Conservation (phyloP, 2,797 vertebrate genomes). For the Cichlasoma orientale region DNA sequence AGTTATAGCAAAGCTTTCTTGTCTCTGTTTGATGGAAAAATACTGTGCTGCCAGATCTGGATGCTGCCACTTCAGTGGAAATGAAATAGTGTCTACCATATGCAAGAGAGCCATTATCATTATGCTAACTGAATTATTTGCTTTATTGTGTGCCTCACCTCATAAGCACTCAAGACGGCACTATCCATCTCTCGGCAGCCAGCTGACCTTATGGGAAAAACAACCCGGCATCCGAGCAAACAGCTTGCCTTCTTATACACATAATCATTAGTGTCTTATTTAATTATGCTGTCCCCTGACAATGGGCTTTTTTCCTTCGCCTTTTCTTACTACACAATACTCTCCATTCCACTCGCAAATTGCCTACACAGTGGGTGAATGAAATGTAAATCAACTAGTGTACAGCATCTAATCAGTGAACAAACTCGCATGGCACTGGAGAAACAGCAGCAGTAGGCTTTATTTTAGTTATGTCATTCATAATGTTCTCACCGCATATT, state of each 20-base stretch:
- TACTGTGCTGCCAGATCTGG: slow-evolving; percentile 8
- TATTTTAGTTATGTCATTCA: neutral
- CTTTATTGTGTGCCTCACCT: slow-evolving; percentile 66
- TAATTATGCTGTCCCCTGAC: slow-evolving; percentile 64
- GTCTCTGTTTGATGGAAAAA: slow-evolving; percentile 41
- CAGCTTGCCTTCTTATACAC: slow-evolving; percentile 59
- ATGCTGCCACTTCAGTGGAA: slow-evolving; percentile 46
- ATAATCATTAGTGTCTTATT: slow-evolving; percentile 73
- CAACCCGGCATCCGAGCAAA: slow-evolving; percentile 53
- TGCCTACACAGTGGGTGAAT: slow-evolving; percentile 56
- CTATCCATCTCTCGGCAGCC: slow-evolving; percentile 67
- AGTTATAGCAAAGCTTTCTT: slow-evolving; percentile 36
- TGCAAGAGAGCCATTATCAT: slow-evolving; percentile 67
- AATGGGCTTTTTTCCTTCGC: slow-evolving; percentile 39
- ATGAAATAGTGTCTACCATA: slow-evolving; percentile 53
- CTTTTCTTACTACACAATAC: slow-evolving; percentile 54
- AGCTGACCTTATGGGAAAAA: slow-evolving; percentile 66
- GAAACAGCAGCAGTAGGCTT: neutral
- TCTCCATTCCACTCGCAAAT: slow-evolving; percentile 50
- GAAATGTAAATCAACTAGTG: slow-evolving; percentile 59
- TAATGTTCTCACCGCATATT: neutral
- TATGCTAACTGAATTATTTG: slow-evolving; percentile 78
- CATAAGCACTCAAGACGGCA: slow-evolving; percentile 59
- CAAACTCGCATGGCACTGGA: slow-evolving; percentile 28
- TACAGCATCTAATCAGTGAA: slow-evolving; percentile 42